Evolutionary conservation across 2,888 invertebrate species (phyloP).

Genomic region (Hedya salicella): DNA sequence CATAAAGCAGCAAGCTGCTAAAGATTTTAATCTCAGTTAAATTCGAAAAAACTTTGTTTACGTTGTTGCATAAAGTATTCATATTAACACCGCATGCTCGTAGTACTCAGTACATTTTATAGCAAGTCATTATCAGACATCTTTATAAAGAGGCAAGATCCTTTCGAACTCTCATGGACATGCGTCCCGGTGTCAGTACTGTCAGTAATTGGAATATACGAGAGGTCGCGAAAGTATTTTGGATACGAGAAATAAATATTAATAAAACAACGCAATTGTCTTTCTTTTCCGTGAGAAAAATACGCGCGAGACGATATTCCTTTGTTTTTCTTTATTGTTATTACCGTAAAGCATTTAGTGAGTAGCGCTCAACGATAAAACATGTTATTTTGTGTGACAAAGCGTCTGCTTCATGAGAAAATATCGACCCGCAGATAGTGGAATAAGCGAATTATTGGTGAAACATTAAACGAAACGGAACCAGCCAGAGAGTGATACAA

Average conservation of each 20-base stretch:
- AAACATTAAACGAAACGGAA: slow-evolving; percentile 62
- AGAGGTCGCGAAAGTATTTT: slow-evolving; percentile 71
- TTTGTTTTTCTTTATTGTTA: slow-evolving; percentile 84
- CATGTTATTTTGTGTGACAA: slow-evolving; percentile 85
- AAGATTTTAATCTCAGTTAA: not conserved
- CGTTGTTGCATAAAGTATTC: not conserved
- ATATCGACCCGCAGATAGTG: slow-evolving; percentile 83
- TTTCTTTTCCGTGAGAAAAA: slow-evolving; percentile 76
- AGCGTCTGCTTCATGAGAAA: slow-evolving; percentile 84
- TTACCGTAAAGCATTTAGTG: slow-evolving; percentile 83
- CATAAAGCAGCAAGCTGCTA: too few relatives aligned
- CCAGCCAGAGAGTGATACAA: slow-evolving; percentile 50
- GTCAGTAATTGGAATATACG: slow-evolving; percentile 68
- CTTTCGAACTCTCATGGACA: slow-evolving; percentile 48
- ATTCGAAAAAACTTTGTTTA: not conserved
- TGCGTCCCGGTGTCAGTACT: slow-evolving; percentile 56
- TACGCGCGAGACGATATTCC: slow-evolving; percentile 77
- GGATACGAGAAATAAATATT: slow-evolving; percentile 76
- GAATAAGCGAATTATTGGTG: slow-evolving; percentile 80
- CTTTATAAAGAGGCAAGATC: slow-evolving; percentile 37
- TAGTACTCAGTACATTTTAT: not conserved
- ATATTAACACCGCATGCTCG: not conserved
- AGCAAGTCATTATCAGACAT: slow-evolving; percentile 28
- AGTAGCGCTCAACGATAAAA: slow-evolving; percentile 75
- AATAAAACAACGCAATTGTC: slow-evolving; percentile 75